Conservation (phyloP, 37 sponge, comb jelly and placozoan genomes). For the Aplysina aerophoba region DNA sequence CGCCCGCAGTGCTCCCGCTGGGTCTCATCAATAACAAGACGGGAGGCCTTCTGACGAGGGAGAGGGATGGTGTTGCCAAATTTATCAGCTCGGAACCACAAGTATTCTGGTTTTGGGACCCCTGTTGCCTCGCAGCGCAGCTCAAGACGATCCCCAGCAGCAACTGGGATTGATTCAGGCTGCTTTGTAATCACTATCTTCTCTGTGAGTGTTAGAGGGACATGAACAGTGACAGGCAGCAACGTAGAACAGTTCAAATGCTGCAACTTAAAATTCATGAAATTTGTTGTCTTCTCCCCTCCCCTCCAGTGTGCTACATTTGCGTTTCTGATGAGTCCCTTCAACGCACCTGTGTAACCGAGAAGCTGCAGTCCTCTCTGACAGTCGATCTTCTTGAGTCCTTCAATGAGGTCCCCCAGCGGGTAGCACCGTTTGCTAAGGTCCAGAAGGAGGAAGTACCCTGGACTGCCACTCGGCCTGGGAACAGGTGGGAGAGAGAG, state of each 20-base stretch:
- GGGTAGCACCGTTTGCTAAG: constrained; percentile 66
- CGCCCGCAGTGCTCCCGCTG: constrained; percentile 40
- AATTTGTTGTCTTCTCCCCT: too few relatives aligned
- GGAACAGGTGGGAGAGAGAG: not conserved
- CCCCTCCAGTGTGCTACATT: too few relatives aligned
- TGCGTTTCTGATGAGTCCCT: too few relatives aligned
- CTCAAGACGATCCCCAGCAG: constrained; percentile 51
- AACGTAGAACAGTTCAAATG: too few relatives aligned
- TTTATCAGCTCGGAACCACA: constrained; percentile 73
- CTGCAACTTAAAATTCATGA: too few relatives aligned
- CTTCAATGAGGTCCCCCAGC: constrained; percentile 50
- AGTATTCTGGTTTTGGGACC: constrained; percentile 69
- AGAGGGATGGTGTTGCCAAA: constrained; percentile 42
- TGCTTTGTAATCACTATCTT: constrained; percentile 60
- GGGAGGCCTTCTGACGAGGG: constrained; percentile 39
- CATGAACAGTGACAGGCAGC: too few relatives aligned
- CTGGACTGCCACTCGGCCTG: constrained; percentile 69
- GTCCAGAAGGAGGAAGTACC: constrained; percentile 65
- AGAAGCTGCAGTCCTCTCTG: constrained; percentile 55
- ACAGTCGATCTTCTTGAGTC: constrained; percentile 63
- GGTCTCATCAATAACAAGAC: constrained; percentile 1
- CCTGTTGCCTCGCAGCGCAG: constrained; percentile 76
- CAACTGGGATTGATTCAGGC: constrained; percentile 55
- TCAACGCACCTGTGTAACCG: constrained; percentile 66
- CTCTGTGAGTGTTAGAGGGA: too few relatives aligned